These are phyloP conservation scores for Osmerus mordax DNA, from an alignment of 2,113 vertebrate genomes.

Conservation along the genomic window DNA sequence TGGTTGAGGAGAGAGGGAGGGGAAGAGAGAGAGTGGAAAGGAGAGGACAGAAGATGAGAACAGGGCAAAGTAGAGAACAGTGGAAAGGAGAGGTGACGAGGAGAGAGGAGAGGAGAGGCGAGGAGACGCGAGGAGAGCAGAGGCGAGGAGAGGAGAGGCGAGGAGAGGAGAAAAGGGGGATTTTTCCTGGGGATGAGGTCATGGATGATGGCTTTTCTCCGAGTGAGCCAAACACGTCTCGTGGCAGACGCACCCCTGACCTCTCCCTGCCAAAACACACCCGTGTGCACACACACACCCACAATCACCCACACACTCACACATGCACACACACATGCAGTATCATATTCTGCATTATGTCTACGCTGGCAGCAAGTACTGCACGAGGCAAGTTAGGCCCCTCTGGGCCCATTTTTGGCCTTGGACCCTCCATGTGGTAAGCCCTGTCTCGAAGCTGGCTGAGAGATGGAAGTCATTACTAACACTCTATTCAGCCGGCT, in stretches of 20 bases:
- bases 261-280: slow-evolving; percentile 41
- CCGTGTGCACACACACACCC: not conserved
- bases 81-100: slow-evolving; percentile 20
- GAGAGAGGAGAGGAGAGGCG: slow-evolving; percentile 42
- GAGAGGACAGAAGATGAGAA: slow-evolving; percentile 13
- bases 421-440: slow-evolving; percentile 50
- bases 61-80: not conserved
- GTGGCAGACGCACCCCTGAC: slow-evolving; percentile 64
- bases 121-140: slow-evolving; percentile 5
- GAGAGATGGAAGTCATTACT: slow-evolving; percentile 57
- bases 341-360: slow-evolving; percentile 26
- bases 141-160: not conserved
- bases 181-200: slow-evolving; percentile 74
- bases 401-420: slow-evolving; percentile 19
- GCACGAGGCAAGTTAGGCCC: not conserved
- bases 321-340: slow-evolving; percentile 2
- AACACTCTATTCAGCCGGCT: slow-evolving; percentile 47
- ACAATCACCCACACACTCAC: slow-evolving; percentile 5
- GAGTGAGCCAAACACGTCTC: slow-evolving; percentile 47
- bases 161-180: slow-evolving; percentile 60
- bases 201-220: slow-evolving; percentile 62
- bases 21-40: slow-evolving; percentile 19
- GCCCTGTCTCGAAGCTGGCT: slow-evolving; percentile 47
- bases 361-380: slow-evolving; percentile 28
- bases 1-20: slow-evolving; percentile 30